These are phyloP conservation scores for Esox masquinongy DNA, from an alignment of 2,797 vertebrate species.

Conservation along the genomic window DNA sequence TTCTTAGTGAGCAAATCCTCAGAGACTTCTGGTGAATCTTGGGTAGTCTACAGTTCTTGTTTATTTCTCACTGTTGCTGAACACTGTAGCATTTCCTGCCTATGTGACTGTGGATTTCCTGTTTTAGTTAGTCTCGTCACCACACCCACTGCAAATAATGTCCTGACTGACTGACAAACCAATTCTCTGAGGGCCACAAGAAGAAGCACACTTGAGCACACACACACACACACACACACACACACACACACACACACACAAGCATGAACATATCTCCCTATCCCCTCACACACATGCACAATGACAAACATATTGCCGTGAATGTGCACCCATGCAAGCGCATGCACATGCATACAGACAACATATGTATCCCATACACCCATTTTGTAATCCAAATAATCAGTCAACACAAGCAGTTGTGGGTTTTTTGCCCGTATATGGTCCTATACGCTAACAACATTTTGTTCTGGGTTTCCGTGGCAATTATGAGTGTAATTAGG, in stretches of 20 bases:
- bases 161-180: conserved; percentile 25
- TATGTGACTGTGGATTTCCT: conserved; percentile 73
- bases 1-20: background rate
- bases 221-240: background rate
- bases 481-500: conserved; percentile 22
- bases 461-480: background rate
- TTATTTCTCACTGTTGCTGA: conserved; percentile 59
- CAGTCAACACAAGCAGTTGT: background rate
- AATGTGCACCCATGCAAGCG: background rate
- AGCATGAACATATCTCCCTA: background rate
- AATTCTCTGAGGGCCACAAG: conserved; percentile 24
- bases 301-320: conserved; percentile 6
- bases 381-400: background rate
- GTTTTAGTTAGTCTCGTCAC: conserved; percentile 61
- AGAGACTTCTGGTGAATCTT: background rate
- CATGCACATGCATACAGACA: background rate
- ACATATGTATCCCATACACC: background rate
- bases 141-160: conserved; percentile 59
- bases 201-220: conserved; percentile 1
- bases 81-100: conserved; percentile 71
- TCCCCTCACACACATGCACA: conserved; percentile 8
- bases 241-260: conserved; percentile 2
- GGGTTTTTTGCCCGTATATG: conserved; percentile 12
- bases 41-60: conserved; percentile 36
- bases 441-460: conserved; percentile 18